Conservation (phyloP, 2,113 vertebrate genomes). For the Struthio camelus region DNA sequence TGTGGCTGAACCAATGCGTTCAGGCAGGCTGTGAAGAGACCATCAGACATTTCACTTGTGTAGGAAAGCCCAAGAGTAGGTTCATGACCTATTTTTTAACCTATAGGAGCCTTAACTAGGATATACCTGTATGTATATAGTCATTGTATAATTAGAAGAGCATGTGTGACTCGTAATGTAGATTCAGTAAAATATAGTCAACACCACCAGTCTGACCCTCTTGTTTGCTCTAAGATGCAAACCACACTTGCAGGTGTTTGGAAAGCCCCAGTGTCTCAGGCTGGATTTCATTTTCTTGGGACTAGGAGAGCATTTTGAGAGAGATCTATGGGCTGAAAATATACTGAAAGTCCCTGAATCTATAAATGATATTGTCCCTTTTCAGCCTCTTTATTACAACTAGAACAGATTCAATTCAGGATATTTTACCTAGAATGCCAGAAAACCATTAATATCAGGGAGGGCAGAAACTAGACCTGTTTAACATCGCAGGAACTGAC, state of each 20-base stretch:
- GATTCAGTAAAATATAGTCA: not conserved
- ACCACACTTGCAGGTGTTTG: not conserved
- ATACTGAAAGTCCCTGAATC: not conserved
- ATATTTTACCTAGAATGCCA: too few relatives aligned
- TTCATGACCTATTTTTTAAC: not conserved
- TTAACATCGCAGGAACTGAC: not conserved
- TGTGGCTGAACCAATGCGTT: slow-evolving; percentile 74
- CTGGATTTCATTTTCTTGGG: not conserved
- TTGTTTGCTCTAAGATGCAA: not conserved
- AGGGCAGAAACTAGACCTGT: not conserved
- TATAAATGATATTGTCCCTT: not conserved
- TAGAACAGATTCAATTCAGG: not conserved
- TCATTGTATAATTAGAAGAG: too few relatives aligned
- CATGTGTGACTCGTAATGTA: not conserved
- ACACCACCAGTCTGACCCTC: not conserved
- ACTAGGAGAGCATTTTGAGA: not conserved
- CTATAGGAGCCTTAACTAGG: not conserved
- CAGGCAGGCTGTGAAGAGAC: slow-evolving; percentile 65
- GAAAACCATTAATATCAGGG: not conserved
- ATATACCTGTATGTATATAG: not conserved
- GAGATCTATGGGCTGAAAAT: not conserved
- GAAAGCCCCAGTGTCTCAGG: not conserved
- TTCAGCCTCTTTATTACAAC: not conserved
- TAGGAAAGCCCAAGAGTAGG: not conserved
- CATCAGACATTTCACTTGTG: accelerated